Base-by-base conservation (phyloP, 2,888 invertebrate genomes). In the Chymomyza procnemis region DNA sequence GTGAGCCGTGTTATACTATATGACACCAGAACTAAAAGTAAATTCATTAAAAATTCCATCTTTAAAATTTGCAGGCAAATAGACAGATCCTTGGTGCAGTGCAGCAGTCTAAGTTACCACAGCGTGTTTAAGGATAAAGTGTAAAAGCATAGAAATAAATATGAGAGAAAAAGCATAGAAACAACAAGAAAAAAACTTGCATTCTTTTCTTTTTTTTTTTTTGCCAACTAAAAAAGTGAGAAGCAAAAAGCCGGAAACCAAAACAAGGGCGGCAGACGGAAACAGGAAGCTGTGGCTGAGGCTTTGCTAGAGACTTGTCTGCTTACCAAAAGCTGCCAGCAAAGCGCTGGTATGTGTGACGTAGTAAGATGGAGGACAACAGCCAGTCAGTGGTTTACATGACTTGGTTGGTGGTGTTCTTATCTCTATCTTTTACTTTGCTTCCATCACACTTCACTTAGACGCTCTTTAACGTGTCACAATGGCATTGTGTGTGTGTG, bases 41-140 rank as follows among this genome's bases (percentile, higher is more conserved):
- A 85, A 85, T 85, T 82, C 81, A 82, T 82, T 82, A 82, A 82
- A 85, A 85, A 80, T 85, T 85, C 85, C 80, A 82, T 82, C 80
- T 56, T 30, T n/a, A 80, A 76, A 82, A 82, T 70, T 77, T 69
- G 80, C 75, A 66, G 69, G 68, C 79, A 26, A 26, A 26, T 26
- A 26, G 69, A 70, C 55, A 26, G 26, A 26, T 4, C n/a, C n/a
- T 26, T 8, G 26, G 22, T 61, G 61, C 30, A 66, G 12, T 8
- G 50, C 9, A 50, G 14, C 18, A 50, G 26, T 3, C 30, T 16
- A 4, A 56, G 55, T 41, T 12, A 12, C 34, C 34, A 14, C 34
- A 41, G 34, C 12, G 12, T 12, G 9, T 41, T 9, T 9, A 60
- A 34, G 66, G 61, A 9, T 34, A 16, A 26, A 46, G 19, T 19